Evolutionary conservation across 2,888 invertebrate genomes (phyloP).

Genomic region (Doris montereyensis): DNA sequence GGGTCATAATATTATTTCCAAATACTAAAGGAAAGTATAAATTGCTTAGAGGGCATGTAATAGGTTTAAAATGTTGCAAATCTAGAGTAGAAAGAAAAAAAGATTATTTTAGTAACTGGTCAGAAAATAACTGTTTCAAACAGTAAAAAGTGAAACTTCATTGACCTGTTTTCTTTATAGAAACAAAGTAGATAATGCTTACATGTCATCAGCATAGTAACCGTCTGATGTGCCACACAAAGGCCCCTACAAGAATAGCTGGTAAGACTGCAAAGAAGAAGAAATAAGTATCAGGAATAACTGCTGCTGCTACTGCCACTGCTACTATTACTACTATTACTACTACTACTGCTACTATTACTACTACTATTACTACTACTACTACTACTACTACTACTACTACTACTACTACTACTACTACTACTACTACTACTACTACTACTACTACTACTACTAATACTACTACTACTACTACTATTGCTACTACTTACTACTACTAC

Average conservation of each 20-base stretch:
- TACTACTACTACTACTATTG: background rate
- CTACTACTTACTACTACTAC: background rate
- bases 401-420: constrained; percentile 8
- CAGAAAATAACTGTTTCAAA: too few species aligned
- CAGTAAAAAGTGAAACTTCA: too few species aligned
- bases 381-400: background rate
- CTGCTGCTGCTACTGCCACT: background rate
- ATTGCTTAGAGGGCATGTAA: too few species aligned
- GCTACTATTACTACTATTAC: background rate
- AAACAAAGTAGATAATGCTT: constrained; percentile 55
- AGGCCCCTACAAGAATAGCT: constrained; percentile 69
- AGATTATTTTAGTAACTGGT: too few species aligned
- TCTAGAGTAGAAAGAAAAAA: too few species aligned
- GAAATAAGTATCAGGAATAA: background rate
- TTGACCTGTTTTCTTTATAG: too few species aligned
- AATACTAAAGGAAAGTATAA: too few species aligned
- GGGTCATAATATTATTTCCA: too few species aligned
- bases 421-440: constrained; percentile 3
- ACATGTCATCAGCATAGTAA: constrained; percentile 71
- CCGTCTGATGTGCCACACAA: constrained; percentile 69
- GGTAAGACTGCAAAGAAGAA: constrained; percentile 65
- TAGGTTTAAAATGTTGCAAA: too few species aligned
- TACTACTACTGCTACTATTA: constrained; percentile 8
- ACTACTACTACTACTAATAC: background rate
- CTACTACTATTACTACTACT: constrained; percentile 13